phyloP scores from a whole-genome alignment of 2,797 vertebrate genomes.

The Brachymystax lenok region DNA sequence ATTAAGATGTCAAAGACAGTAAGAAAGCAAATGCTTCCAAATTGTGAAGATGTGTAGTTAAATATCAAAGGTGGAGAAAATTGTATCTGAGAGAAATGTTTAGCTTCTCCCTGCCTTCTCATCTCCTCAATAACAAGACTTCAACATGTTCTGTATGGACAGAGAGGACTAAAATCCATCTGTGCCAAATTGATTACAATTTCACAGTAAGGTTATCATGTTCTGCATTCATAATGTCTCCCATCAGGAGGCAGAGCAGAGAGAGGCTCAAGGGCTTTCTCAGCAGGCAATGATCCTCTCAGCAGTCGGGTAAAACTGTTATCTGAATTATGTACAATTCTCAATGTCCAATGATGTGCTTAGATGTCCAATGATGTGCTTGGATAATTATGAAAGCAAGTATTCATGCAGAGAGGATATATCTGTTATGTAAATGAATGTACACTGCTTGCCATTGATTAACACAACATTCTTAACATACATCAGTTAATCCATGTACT shows the following conservation, averaged over 20 bases:
- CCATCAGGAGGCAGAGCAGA: constrained; percentile 21
- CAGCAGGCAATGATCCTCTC: constrained; percentile 12
- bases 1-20: constrained; percentile 29
- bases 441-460: background rate
- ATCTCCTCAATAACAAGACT: constrained; percentile 32
- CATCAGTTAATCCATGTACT: background rate
- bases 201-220: constrained; percentile 7
- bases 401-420: constrained; percentile 11
- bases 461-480: background rate
- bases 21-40: constrained; percentile 23
- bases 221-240: constrained; percentile 20
- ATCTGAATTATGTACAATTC: constrained; percentile 20
- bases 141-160: constrained; percentile 8
- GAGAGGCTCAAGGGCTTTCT: background rate
- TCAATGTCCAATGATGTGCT: background rate
- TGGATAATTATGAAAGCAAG: constrained; percentile 23
- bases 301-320: constrained; percentile 21
- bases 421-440: background rate
- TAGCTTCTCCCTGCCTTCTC: constrained; percentile 18
- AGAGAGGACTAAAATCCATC: constrained; percentile 14
- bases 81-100: background rate
- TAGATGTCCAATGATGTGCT: background rate
- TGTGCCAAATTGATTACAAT: constrained; percentile 16
- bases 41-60: constrained; percentile 14
- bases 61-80: constrained; percentile 24